Base-by-base conservation (phyloP, 2,797 vertebrate species). In the Pitangus sulphuratus region DNA sequence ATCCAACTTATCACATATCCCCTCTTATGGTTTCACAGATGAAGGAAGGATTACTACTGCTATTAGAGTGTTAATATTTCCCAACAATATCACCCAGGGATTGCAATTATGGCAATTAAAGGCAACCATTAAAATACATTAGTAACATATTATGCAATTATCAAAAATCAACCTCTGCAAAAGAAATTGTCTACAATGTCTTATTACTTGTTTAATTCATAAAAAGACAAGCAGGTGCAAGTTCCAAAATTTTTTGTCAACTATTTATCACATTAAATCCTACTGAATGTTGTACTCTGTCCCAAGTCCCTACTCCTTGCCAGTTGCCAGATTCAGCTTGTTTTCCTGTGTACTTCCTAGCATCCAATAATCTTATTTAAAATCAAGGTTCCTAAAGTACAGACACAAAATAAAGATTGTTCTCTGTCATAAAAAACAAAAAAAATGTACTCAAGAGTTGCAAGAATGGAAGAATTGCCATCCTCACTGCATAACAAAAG, bases 101-200 rank as follows among this genome's bases (percentile, higher is more conserved):
- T 21, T 58, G 64, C 20, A 77, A 95, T 83, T 85, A 89, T 1
- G 20, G 47, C 51, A 90, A 88, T 78, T 95, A 91, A 95, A 50
- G 53, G 37, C 60, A 92, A 90, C 83, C 64, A 82, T 56, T 90
- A 87, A 84, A 92, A 93, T 44, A 81, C 30, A 93, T 35, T 89
- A 70, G 40, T 71, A 92, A 58, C 33, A 17, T 75, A 77, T 82
- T 89, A 72, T 8, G 74, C 22, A 80, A 85, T 74, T 84, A 89
- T 11, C 58, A 74, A 75, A 91, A 90, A 76, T 69, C 44, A 69
- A 77, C 25, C 31, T 68, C 71, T 65, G 68, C 22, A 74, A 53
- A 91, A 84, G 64, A 78, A 93, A 85, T 10, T 1, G 2, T 60
- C 64, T 82, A 56, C 37, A 24, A n/a, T 33, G 19, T 22, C 64